A percentile compares a stretch with the other conserved stretches of the same genome.
These are phyloP conservation scores for Agrotis segetum DNA, from an alignment of 2,888 invertebrate genomes.

Conservation along the genomic window DNA sequence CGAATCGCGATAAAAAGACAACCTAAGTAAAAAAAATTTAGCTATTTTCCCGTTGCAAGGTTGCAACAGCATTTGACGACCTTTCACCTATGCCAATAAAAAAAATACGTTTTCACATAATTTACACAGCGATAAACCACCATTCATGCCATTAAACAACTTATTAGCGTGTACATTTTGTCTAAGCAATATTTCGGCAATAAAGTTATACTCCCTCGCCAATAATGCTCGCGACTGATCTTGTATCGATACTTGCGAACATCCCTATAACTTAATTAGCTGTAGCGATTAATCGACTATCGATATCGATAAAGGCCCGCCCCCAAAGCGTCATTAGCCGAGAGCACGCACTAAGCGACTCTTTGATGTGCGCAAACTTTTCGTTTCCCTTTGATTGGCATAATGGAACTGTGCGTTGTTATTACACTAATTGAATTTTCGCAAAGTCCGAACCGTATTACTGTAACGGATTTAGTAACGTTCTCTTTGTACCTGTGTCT, in stretches of 20 bases:
- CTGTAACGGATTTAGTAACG: slow-evolving; percentile 66
- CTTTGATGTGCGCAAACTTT: slow-evolving; percentile 89
- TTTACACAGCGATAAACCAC: slow-evolving; percentile 34
- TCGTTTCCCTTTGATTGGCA: slow-evolving; percentile 88
- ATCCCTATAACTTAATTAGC: slow-evolving; percentile 59
- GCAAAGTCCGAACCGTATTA: slow-evolving; percentile 75
- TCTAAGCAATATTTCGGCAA: slow-evolving; percentile 26
- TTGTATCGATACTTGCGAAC: slow-evolving; percentile 52
- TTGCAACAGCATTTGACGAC: not conserved
- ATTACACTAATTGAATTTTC: slow-evolving; percentile 89
- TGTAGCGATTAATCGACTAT: slow-evolving; percentile 62
- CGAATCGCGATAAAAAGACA: not conserved
- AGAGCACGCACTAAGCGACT: slow-evolving; percentile 82
- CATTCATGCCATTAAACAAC: slow-evolving; percentile 18
- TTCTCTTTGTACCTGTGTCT: slow-evolving; percentile 63
- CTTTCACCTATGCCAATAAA: slow-evolving; percentile 12
- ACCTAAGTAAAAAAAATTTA: no score
- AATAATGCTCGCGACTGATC: slow-evolving; percentile 48
- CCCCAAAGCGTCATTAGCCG: slow-evolving; percentile 78
- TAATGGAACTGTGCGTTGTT: slow-evolving; percentile 88
- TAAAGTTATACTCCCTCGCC: slow-evolving; percentile 40
- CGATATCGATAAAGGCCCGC: slow-evolving; percentile 68
- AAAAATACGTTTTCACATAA: slow-evolving; percentile 31
- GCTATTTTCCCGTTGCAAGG: not conserved
- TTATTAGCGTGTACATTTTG: slow-evolving; percentile 33